Evolutionary conservation across 2,888 invertebrate species (phyloP), one percentile per base, ranked within the genome.

Genomic region (Myopa testacea): DNA sequence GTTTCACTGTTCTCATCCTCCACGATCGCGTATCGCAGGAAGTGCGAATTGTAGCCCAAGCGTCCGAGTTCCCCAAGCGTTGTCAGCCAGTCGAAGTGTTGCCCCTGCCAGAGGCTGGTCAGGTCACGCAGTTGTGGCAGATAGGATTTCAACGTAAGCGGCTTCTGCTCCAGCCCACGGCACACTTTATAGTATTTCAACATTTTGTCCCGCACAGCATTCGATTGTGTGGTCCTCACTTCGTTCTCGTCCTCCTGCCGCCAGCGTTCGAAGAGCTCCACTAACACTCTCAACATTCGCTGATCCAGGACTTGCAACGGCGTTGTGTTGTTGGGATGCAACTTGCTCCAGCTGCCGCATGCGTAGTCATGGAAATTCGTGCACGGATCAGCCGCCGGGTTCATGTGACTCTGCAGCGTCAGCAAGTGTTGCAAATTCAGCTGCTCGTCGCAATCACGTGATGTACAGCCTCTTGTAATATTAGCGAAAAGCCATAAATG

Each of bases 11-110:
- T 26, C 26, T 26, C 34, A 4, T 82, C 80, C 45, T 83, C 82
- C 10, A 82, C 79, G 65, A 86, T 82, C 19, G 81, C 81, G 7
- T 84, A 55, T 37, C 82, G 80, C 4, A 87, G 80, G 60, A 81
- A 87, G 38, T 84, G 85, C 16, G 82, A 82, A n/a, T 80, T 81
- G 37, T 85, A 86, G n/a, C 87, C 85, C 62, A 83, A 87, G 4
- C 84, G 80, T 0, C 82, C 85, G 8, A 87, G 72, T 1, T 82
- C 45, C 4, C 83, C 83, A 45, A 86, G 12, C 26, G 82, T 78
- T 8, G 82, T 77, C 55, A 82, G 63, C 87, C 87, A 87, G 68
- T 85, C 80, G 3, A 68, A 63, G 4, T 63, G 19, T 8, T 34
- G 73, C 34, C 40, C 14, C 0, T 65, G 77, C 79, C 76, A 74